These are phyloP conservation scores for Stegostoma tigrinum DNA, from an alignment of 2,113 vertebrate genomes.

Conservation along the genomic window DNA sequence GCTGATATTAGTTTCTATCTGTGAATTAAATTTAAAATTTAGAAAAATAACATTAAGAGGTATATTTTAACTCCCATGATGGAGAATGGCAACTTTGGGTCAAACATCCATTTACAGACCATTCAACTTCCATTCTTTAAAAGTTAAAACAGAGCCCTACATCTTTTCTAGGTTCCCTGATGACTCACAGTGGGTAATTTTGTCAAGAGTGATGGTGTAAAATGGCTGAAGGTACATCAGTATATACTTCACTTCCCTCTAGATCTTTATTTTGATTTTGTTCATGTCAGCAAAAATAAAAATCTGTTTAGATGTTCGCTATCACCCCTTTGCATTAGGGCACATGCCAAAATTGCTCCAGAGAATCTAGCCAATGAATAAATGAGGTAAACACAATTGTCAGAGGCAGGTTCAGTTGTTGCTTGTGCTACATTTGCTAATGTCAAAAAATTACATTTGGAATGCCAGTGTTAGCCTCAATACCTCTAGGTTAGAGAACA, in stretches of 20 bases:
- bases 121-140: not conserved
- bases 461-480: constrained; percentile 16
- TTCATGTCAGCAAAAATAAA: not conserved
- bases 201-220: not conserved
- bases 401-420: too few relatives aligned
- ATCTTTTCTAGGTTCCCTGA: not conserved
- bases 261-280: not conserved
- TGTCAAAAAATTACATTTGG: not conserved
- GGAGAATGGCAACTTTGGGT: not conserved
- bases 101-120: not conserved
- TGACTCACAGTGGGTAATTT: not conserved
- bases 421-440: constrained; percentile 11
- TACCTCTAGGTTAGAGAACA: not conserved
- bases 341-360: not conserved
- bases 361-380: not conserved
- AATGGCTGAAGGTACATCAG: not conserved
- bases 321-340: not conserved
- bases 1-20: not conserved
- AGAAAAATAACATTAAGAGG: constrained; percentile 36
- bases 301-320: not conserved
- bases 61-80: not conserved
- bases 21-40: not conserved
- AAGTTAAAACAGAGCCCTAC: not conserved
- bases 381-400: not conserved
- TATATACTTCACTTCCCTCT: not conserved